Evolutionary conservation across 2,797 vertebrate genomes (phyloP).

Genomic region (Zonotrichia albicollis): DNA sequence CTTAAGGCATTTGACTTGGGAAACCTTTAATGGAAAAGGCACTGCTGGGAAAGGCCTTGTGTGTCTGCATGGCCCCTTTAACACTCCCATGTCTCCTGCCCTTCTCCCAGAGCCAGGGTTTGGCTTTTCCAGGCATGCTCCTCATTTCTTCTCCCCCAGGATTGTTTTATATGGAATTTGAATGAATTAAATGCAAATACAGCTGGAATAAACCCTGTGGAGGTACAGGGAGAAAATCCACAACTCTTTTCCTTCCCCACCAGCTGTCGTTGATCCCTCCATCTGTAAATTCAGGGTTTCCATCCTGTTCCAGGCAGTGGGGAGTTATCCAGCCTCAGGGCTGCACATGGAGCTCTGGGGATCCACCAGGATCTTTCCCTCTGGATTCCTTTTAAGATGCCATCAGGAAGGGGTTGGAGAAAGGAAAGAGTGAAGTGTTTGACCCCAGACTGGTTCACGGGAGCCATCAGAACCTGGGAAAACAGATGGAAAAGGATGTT

Average conservation of each 20-base stretch:
- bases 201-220: neutral
- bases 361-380: neutral
- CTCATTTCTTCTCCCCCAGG: neutral
- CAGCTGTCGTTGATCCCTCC: neutral
- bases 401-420: neutral
- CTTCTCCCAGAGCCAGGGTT: neutral
- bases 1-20: neutral
- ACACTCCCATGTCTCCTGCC: neutral
- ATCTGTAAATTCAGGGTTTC: neutral
- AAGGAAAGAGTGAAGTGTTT: neutral
- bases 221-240: neutral
- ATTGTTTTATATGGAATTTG: neutral
- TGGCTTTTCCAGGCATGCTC: neutral
- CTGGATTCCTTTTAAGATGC: neutral
- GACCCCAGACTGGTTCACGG: rapidly evolving
- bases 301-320: neutral
- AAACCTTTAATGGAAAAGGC: neutral
- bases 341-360: neutral
- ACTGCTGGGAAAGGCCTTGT: neutral
- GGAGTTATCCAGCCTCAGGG: neutral
- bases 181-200: neutral
- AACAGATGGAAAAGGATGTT: neutral
- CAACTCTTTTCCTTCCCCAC: neutral
- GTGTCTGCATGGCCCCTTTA: neutral
- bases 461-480: neutral